Percentiles rank a stretch among this genome's conserved stretches.
Conservation (phyloP, 2,888 invertebrate species). For the Melipona bicolor region DNA sequence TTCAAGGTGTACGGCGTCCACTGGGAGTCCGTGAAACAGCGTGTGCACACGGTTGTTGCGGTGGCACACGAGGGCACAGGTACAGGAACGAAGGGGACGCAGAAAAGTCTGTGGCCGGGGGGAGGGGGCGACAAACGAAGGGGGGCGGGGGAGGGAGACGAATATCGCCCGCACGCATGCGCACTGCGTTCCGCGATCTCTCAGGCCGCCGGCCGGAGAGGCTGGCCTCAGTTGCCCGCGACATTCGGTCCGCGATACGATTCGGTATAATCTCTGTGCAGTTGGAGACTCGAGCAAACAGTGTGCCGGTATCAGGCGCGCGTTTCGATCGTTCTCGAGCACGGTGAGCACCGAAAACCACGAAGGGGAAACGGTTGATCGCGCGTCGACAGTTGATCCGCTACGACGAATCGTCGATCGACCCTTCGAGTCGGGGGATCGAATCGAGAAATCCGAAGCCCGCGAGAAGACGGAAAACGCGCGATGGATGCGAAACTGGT, state of each 20-base stretch:
- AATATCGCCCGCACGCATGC: conserved; percentile 80
- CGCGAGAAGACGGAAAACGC: neutral
- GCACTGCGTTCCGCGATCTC: conserved; percentile 79
- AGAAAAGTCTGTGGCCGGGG: conserved; percentile 51
- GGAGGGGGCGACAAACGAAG: conserved; percentile 51
- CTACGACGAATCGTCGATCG: neutral
- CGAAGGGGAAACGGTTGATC: neutral
- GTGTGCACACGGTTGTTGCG: conserved; percentile 50
- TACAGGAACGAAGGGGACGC: conserved; percentile 56
- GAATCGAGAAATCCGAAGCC: neutral
- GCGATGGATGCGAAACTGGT: conserved; percentile 24
- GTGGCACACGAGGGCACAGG: conserved; percentile 42
- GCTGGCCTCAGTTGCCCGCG: conserved; percentile 83
- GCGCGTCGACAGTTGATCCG: neutral
- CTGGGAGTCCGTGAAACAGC: conserved; percentile 45
- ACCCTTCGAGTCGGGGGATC: neutral
- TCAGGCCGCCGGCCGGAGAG: conserved; percentile 76
- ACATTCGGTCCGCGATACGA: conserved; percentile 83
- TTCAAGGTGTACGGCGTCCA: conserved; percentile 7
- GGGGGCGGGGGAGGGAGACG: conserved; percentile 68
- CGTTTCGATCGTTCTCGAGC: neutral
- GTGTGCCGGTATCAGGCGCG: conserved; percentile 31
- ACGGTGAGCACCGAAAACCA: neutral
- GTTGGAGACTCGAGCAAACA: conserved; percentile 8
- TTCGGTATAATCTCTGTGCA: conserved; percentile 63